Evolutionary conservation across 2,113 vertebrate genomes (phyloP).

Genomic region (Chitala chitala): DNA sequence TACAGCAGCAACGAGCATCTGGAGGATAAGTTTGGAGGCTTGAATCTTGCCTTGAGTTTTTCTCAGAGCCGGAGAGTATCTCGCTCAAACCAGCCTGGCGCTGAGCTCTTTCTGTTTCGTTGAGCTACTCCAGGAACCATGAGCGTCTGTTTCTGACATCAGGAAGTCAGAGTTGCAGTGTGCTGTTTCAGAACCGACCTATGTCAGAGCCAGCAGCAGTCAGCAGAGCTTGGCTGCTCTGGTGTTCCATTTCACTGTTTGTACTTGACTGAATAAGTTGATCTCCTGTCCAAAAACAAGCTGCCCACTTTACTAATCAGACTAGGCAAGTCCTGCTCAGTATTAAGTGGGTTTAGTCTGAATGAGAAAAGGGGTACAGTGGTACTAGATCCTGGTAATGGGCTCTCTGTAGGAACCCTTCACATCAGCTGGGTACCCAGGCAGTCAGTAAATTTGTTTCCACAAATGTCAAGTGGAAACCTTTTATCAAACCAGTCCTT

Average conservation of each 20-base stretch:
- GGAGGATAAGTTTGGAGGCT: slow-evolving; percentile 1
- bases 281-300: too few relatives aligned
- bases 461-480: slow-evolving; percentile 20
- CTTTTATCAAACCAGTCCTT: background rate
- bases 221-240: slow-evolving; percentile 40
- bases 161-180: slow-evolving; percentile 43
- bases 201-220: slow-evolving; percentile 41
- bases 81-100: slow-evolving; percentile 22
- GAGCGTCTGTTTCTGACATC: slow-evolving; percentile 54
- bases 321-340: too few relatives aligned
- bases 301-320: too few relatives aligned
- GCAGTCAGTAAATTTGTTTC: background rate
- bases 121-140: slow-evolving; percentile 38
- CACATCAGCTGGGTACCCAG: background rate
- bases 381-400: slow-evolving; percentile 18
- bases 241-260: too few relatives aligned
- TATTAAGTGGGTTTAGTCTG: too few relatives aligned
- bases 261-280: too few relatives aligned
- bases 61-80: slow-evolving; percentile 20
- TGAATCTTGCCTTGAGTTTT: slow-evolving; percentile 21
- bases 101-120: background rate
- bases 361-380: too few relatives aligned
- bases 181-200: slow-evolving; percentile 34
- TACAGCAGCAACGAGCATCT: background rate
- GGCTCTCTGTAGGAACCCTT: background rate